phyloP scores from a whole-genome alignment of 2,113 vertebrate genomes.

The Lucifuga dentata region DNA sequence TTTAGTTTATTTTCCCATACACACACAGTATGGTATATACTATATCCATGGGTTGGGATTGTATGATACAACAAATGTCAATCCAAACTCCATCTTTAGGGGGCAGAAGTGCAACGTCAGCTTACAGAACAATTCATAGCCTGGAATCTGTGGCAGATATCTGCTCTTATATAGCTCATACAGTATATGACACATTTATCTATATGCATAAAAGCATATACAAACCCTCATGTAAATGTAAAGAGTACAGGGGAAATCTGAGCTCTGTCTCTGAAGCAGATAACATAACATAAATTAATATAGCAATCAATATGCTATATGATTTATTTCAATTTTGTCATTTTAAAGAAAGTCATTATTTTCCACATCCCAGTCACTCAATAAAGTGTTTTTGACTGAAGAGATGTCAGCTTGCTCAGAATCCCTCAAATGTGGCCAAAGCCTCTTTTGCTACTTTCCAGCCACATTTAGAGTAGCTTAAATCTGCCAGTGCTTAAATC shows the following conservation, averaged over 20 bases:
- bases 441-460: slow-evolving; percentile 43
- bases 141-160: slow-evolving; percentile 7
- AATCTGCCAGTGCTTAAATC: slow-evolving; percentile 39
- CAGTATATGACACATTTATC: slow-evolving; percentile 38
- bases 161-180: slow-evolving; percentile 43
- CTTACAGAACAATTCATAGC: background rate
- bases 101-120: slow-evolving; percentile 64
- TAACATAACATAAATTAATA: no score
- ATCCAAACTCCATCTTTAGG: slow-evolving; percentile 54
- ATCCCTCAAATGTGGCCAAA: slow-evolving; percentile 37
- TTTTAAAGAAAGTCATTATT: slow-evolving; percentile 47
- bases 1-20: no score
- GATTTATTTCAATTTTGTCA: slow-evolving; percentile 59
- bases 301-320: slow-evolving; percentile 22
- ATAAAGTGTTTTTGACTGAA: slow-evolving; percentile 38
- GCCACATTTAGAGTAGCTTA: slow-evolving; percentile 16
- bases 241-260: slow-evolving; percentile 6
- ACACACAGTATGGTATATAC: no score
- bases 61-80: background rate
- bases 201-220: slow-evolving; percentile 32
- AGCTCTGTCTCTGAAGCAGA: slow-evolving; percentile 25
- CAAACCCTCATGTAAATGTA: slow-evolving; percentile 52
- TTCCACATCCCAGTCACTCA: slow-evolving; percentile 56
- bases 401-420: slow-evolving; percentile 11
- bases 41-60: no score